Conservation (phyloP, 2,888 invertebrate genomes). For the Lampropteryx suffumata region DNA sequence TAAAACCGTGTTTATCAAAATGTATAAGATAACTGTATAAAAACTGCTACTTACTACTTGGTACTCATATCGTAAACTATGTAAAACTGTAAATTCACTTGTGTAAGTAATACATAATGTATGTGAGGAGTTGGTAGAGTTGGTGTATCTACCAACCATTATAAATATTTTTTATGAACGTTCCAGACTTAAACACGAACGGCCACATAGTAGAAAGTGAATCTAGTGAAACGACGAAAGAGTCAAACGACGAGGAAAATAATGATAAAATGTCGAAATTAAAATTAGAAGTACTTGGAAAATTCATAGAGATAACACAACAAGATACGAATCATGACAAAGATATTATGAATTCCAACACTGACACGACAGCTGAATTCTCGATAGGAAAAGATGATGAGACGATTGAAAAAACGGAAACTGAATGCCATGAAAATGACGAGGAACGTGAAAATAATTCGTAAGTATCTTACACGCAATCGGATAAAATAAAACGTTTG, state of each 20-base stretch:
- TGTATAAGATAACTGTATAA: too few relatives aligned
- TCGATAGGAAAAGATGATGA: constrained; percentile 8
- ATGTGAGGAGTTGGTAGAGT: too few relatives aligned
- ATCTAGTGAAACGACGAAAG: constrained; percentile 17
- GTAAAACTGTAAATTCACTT: too few relatives aligned
- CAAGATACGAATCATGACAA: constrained; percentile 19
- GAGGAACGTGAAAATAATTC: constrained; percentile 9
- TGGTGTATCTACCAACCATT: not conserved
- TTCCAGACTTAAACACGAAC: constrained; percentile 35
- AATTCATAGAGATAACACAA: constrained; percentile 48
- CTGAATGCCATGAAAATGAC: constrained; percentile 14
- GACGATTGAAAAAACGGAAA: constrained; percentile 1
- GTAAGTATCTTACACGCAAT: constrained; percentile 8
- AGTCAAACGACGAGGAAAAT: constrained; percentile 1
- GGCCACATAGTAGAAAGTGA: constrained; percentile 31
- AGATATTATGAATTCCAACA: constrained; percentile 21
- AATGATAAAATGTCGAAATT: constrained; percentile 55
- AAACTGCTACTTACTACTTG: too few relatives aligned
- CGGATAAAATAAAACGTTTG: too few relatives aligned
- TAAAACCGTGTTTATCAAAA: too few relatives aligned
- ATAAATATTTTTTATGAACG: not conserved
- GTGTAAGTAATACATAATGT: not conserved
- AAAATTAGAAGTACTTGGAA: constrained; percentile 62
- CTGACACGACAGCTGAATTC: constrained; percentile 18
- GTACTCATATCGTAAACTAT: too few relatives aligned